Conservation (phyloP, 2,113 vertebrate species). For the Elaphurus davidianus region DNA sequence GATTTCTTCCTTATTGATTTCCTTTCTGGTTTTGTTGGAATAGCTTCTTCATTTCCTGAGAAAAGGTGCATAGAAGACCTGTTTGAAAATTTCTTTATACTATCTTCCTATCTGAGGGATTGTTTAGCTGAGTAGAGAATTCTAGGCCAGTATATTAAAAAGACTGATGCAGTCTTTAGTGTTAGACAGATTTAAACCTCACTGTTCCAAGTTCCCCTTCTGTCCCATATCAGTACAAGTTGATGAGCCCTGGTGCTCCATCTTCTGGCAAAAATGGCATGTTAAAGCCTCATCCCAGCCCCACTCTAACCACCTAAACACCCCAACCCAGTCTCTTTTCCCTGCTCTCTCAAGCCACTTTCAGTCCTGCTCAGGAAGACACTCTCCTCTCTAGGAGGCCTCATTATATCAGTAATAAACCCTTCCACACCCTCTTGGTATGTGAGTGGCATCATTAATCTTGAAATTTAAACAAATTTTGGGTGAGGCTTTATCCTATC, state of each 20-base stretch:
- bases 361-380: neutral
- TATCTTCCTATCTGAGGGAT: neutral
- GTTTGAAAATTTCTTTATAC: neutral
- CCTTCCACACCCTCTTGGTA: neutral
- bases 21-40: neutral
- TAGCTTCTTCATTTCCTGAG: neutral
- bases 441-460: neutral
- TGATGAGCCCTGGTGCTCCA: neutral
- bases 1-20: neutral
- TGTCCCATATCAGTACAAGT: neutral
- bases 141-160: neutral
- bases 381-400: neutral
- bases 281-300: neutral
- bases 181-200: neutral
- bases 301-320: neutral
- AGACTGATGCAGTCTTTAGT: neutral
- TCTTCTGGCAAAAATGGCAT: neutral
- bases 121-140: neutral
- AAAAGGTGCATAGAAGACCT: neutral
- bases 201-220: neutral
- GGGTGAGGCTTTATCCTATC: neutral
- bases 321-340: neutral
- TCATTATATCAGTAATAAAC: neutral
- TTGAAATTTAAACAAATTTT: constrained; percentile 11
- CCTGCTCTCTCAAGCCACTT: neutral